Base-by-base conservation (phyloP, 1,140 invertebrate species). In the Drosophila biarmipes region DNA sequence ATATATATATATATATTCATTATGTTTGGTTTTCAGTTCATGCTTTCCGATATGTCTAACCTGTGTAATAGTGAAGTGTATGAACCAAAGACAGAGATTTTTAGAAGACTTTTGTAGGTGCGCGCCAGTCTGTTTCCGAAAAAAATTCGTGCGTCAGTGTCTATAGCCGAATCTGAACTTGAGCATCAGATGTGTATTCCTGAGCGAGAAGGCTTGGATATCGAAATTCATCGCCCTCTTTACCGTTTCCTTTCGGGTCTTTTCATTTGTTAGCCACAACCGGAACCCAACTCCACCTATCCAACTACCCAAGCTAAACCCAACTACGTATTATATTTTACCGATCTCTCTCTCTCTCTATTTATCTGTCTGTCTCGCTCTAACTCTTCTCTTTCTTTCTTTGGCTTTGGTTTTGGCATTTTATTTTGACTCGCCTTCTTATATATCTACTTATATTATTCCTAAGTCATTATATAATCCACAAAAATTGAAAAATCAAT, bases 401-500 rank as follows among this genome's bases (percentile, higher is more conserved):
- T 66, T 71, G 62, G 62, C 58, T 68, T 84, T 76, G 38, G 52
- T 81, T 71, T 78, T 67, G 43, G 35, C 54, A 51, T 80, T 76
- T 72, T 62, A 45, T 64, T 69, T 81, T 59, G 42, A 67, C 64
- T 87, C 82, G 78, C 71, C 78, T 62, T 63, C 35, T 75, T 71
- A 46, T 46, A 76, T 71, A 76, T 67, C 64, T 71, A 82, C 59
- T 62, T 85, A 46, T 81, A 64, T 80, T 68, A 68, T 54, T 55
- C 62, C 46, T 69, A 55, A 68, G 63, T 52, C 66, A 69, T 69
- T 67, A 69, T 69, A 69, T 55, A 52, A 58, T 71, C 46, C 37
- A 72, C 31, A 29, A 71, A 46, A 69, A 69, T 42, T 27, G 29
- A 63, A 73, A 61, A 42, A 76, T 56, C 54, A 61, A 77, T 59